Conservation (phyloP, 2,113 vertebrate species). For the Gnathonemus echidnorhynchus region DNA sequence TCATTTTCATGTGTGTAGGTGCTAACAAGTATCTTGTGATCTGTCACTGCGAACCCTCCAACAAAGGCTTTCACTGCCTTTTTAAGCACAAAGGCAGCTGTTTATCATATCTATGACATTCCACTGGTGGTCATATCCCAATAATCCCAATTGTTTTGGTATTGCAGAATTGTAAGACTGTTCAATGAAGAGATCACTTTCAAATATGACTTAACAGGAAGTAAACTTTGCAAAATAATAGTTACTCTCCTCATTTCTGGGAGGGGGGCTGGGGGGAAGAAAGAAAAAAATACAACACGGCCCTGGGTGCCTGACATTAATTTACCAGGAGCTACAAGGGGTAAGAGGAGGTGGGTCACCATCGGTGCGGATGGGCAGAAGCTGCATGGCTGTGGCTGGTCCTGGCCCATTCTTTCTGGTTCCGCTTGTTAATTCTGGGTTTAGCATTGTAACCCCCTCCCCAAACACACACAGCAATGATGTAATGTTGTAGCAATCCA, state of each 20-base stretch:
- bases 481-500: background rate
- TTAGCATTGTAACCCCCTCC: background rate
- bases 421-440: background rate
- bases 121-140: background rate
- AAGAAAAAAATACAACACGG: background rate
- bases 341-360: background rate
- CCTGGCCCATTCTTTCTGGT: background rate
- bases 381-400: background rate
- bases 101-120: background rate
- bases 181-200: background rate
- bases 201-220: background rate
- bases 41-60: background rate
- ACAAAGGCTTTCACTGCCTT: background rate
- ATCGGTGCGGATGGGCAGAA: background rate
- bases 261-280: background rate
- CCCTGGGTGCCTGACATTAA: background rate
- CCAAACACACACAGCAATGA: background rate
- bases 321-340: background rate
- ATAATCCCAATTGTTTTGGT: background rate
- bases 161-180: background rate
- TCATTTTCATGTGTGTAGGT: background rate
- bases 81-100: background rate
- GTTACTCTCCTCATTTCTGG: background rate
- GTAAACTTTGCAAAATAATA: background rate
- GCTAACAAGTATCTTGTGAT: background rate